A percentile compares a stretch with the other conserved stretches of the same genome.
Conservation (phyloP, 2,888 invertebrate genomes). For the Celastrina argiolus region DNA sequence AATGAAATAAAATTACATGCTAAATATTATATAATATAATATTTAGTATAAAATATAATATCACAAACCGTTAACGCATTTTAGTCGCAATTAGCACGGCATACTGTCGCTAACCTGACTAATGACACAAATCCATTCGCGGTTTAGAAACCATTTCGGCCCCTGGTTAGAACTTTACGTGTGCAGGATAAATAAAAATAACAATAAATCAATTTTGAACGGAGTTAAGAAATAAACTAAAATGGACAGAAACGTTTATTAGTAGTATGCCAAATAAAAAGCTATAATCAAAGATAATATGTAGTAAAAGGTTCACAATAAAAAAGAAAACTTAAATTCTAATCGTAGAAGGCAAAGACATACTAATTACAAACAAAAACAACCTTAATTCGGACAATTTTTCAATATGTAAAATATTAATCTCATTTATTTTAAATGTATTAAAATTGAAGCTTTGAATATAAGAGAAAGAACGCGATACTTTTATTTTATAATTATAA, state of each 20-base stretch:
- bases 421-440: neutral
- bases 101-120: no score
- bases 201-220: constrained; percentile 25
- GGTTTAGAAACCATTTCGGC: no score
- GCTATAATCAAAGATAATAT: constrained; percentile 26
- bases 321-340: constrained; percentile 21
- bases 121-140: no score
- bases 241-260: constrained; percentile 50
- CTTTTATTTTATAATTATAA: neutral
- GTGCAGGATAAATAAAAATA: neutral
- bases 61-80: no score
- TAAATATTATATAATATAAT: no score
- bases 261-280: constrained; percentile 61
- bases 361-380: neutral
- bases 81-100: no score
- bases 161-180: no score
- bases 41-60: no score
- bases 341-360: neutral
- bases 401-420: neutral
- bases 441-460: neutral
- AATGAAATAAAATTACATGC: no score
- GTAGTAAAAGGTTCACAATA: constrained; percentile 10
- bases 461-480: neutral
- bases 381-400: constrained; percentile 9
- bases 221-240: constrained; percentile 38